Conservation (phyloP, 37 sponge, comb jelly and placozoan species). For the Cladorhizidae sp. region DNA sequence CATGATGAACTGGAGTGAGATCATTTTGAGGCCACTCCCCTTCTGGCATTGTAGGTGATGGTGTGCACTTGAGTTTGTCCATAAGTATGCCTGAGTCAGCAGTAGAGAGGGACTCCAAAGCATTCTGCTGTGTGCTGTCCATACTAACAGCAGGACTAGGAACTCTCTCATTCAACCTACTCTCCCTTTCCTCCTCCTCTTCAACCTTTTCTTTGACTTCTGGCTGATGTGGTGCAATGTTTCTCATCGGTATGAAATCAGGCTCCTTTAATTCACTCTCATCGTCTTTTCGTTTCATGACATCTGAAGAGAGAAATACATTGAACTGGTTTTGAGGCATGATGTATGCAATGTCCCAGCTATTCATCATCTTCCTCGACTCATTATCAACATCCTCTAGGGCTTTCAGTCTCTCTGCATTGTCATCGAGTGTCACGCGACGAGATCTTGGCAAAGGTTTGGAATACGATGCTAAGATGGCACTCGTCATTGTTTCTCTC, state of each 20-base stretch:
- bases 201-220: background rate
- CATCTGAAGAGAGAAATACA: constrained; percentile 6
- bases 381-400: background rate
- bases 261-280: background rate
- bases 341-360: constrained; percentile 24
- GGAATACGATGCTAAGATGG: background rate
- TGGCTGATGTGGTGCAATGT: background rate
- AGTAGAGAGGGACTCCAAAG: background rate
- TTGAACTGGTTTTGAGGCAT: constrained; percentile 36
- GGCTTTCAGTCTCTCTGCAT: constrained; percentile 3
- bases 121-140: constrained; percentile 6
- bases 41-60: background rate
- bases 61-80: constrained; percentile 7
- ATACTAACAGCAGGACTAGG: background rate
- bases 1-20: background rate
- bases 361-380: constrained; percentile 6
- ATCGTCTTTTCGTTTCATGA: background rate
- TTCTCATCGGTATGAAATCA: background rate
- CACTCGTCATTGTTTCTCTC: background rate
- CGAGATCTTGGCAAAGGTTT: background rate
- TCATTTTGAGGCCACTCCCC: background rate
- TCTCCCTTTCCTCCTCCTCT: background rate
- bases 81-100: constrained; percentile 28
- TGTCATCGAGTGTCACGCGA: background rate
- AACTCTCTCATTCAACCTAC: background rate